Percentiles rank a stretch among this genome's conserved stretches.
phyloP scores from a whole-genome alignment of 2,888 invertebrate genomes.

The Yponomeuta sedellus region DNA sequence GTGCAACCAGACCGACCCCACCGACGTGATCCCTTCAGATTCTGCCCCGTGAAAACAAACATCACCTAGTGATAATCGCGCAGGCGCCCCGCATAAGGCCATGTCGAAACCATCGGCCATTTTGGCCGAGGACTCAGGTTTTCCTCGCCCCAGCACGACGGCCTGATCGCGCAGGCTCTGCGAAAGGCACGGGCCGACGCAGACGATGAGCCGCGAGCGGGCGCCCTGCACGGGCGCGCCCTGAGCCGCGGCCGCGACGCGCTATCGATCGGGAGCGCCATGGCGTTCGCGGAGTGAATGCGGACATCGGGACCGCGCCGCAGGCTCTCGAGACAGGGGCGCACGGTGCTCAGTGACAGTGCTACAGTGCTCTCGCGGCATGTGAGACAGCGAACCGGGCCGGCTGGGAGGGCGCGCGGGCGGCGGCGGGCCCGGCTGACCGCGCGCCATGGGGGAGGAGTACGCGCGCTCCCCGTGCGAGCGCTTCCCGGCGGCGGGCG shows the following conservation, averaged over 20 bases:
- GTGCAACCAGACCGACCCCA: constrained; percentile 32
- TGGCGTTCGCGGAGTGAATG: constrained; percentile 72
- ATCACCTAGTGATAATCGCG: constrained; percentile 57
- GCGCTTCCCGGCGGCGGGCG: constrained; percentile 73
- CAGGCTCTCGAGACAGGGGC: constrained; percentile 53
- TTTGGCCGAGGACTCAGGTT: constrained; percentile 69
- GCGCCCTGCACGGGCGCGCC: constrained; percentile 54
- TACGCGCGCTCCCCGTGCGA: constrained; percentile 74
- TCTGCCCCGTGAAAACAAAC: constrained; percentile 66
- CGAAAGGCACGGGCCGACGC: constrained; percentile 36
- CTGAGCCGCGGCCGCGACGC: constrained; percentile 65
- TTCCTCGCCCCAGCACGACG: constrained; percentile 71
- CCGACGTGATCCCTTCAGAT: constrained; percentile 30
- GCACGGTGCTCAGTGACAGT: constrained; percentile 53
- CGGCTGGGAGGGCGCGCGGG: constrained; percentile 64
- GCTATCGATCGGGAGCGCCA: constrained; percentile 69
- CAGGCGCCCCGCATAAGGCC: constrained; percentile 65
- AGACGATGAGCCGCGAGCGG: constrained; percentile 53
- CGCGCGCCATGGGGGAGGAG: constrained; percentile 75
- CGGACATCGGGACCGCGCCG: constrained; percentile 65
- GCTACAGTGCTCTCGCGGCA: constrained; percentile 59
- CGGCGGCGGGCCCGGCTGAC: constrained; percentile 69
- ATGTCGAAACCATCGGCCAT: constrained; percentile 69
- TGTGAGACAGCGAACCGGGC: constrained; percentile 61
- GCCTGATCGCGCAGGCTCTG: constrained; percentile 43